phyloP scores from a whole-genome alignment of 2,797 vertebrate genomes.

The Dicrostonyx torquatus region DNA sequence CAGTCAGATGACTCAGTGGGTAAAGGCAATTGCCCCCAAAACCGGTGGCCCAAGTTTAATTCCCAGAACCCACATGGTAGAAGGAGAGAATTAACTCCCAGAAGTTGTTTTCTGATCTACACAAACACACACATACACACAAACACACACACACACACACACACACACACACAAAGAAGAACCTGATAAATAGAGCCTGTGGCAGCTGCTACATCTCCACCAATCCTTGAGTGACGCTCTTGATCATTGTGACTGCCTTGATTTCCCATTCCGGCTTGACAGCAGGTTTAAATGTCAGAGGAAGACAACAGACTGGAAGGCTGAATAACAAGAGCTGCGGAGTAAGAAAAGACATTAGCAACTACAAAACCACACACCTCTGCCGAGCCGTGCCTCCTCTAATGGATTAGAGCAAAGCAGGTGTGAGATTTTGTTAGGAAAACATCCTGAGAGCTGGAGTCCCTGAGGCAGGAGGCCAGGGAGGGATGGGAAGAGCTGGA shows the following conservation, averaged over 20 bases:
- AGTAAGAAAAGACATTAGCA: not conserved
- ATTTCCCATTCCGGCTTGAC: not conserved
- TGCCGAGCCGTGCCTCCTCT: not conserved
- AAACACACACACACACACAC: not conserved
- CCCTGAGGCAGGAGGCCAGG: not conserved
- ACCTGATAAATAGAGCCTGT: not conserved
- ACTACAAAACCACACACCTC: not conserved
- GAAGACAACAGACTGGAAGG: not conserved
- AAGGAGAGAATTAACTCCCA: not conserved
- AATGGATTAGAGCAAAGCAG: not conserved
- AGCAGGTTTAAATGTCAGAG: not conserved
- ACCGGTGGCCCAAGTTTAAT: not conserved
- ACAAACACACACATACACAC: not conserved
- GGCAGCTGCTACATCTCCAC: not conserved
- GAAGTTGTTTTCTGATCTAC: not conserved
- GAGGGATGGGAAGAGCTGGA: too few relatives aligned
- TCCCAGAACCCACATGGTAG: not conserved
- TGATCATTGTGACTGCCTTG: not conserved
- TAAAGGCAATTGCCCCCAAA: not conserved
- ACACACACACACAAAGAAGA: not conserved
- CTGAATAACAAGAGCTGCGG: not conserved
- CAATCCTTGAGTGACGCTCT: not conserved
- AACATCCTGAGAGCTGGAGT: not conserved
- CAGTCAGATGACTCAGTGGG: not conserved
- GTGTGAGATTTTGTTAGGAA: not conserved